Conservation (phyloP, 2,888 invertebrate genomes). For the Agriotes lineatus region DNA sequence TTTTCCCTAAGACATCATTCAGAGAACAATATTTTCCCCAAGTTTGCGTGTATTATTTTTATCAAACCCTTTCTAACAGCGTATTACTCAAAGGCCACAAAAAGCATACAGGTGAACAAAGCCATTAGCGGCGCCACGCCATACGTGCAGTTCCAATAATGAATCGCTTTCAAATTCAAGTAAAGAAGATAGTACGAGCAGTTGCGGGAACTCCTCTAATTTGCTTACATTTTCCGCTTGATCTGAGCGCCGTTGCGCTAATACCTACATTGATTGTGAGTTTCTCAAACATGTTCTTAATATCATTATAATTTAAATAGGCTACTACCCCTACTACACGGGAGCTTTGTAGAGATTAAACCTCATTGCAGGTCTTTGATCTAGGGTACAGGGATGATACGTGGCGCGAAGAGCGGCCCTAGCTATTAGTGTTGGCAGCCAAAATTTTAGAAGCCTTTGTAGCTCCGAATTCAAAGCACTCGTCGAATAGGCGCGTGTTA, state of each 20-base stretch:
- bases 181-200: background rate
- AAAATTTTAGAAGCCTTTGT: conserved; percentile 43
- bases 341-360: conserved; percentile 44
- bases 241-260: conserved; percentile 17
- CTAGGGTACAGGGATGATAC: conserved; percentile 42
- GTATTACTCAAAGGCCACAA: too few relatives aligned
- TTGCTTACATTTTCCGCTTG: conserved; percentile 12
- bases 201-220: background rate
- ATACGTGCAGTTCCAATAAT: too few relatives aligned
- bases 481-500: conserved; percentile 19
- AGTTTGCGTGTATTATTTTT: too few relatives aligned
- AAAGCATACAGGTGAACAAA: too few relatives aligned
- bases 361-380: conserved; percentile 43
- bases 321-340: conserved; percentile 37
- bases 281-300: conserved; percentile 37
- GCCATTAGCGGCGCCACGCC: too few relatives aligned
- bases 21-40: too few relatives aligned
- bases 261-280: conserved; percentile 33
- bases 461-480: conserved; percentile 37
- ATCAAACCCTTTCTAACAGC: too few relatives aligned
- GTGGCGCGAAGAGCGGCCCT: conserved; percentile 35
- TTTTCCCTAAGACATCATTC: too few relatives aligned
- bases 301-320: conserved; percentile 43
- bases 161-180: background rate
- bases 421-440: conserved; percentile 41